These are phyloP conservation scores for Anarsia innoxiella DNA, from an alignment of 2,888 invertebrate genomes.

Conservation along the genomic window DNA sequence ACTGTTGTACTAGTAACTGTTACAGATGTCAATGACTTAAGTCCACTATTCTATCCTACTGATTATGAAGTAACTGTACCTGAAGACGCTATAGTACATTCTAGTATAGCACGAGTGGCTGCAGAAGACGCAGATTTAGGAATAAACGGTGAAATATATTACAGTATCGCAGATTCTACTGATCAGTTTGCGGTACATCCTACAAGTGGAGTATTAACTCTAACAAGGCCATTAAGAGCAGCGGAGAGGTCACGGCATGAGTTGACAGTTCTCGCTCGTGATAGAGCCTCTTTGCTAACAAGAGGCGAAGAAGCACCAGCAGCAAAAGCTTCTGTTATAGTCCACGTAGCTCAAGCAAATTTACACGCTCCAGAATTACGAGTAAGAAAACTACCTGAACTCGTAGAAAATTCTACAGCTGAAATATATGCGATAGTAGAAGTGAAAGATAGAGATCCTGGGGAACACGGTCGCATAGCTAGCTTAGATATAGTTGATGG, in stretches of 20 bases:
- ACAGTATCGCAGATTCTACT: constrained; percentile 88
- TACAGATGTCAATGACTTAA: constrained; percentile 91
- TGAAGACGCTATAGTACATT: constrained; percentile 91
- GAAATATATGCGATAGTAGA: constrained; percentile 93
- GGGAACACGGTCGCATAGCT: constrained; percentile 88
- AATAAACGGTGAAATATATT: constrained; percentile 97
- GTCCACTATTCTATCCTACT: constrained; percentile 93
- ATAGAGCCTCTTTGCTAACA: constrained; percentile 82
- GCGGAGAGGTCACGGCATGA: constrained; percentile 82
- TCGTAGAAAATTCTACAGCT: constrained; percentile 86
- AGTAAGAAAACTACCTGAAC: constrained; percentile 85
- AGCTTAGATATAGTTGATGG: constrained; percentile 90
- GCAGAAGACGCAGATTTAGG: constrained; percentile 98
- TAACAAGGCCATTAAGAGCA: constrained; percentile 85
- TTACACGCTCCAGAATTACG: constrained; percentile 89
- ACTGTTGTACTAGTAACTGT: constrained; percentile 82
- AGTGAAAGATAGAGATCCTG: constrained; percentile 88
- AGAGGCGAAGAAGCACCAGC: constrained; percentile 76
- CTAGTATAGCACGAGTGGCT: constrained; percentile 83
- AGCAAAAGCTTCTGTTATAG: constrained; percentile 84
- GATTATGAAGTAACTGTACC: constrained; percentile 90
- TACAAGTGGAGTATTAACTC: constrained; percentile 89
- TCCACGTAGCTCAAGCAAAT: constrained; percentile 88
- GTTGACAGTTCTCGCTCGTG: constrained; percentile 87
- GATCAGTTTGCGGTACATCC: constrained; percentile 95